phyloP scores from a whole-genome alignment of 2,797 vertebrate species.

The Hyperoplus immaculatus region DNA sequence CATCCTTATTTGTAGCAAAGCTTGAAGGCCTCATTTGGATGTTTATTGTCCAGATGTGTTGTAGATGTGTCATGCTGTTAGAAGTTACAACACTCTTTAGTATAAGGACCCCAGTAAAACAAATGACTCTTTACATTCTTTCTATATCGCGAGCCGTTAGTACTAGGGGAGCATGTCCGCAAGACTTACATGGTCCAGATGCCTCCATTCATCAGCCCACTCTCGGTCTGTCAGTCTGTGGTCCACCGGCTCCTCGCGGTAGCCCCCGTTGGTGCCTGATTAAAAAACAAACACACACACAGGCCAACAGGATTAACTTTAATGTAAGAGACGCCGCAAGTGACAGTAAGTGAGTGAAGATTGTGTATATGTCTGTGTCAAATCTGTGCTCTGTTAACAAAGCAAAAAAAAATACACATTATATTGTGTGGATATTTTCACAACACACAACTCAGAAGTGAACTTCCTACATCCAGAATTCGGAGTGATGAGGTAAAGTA shows the following conservation, averaged over 20 bases:
- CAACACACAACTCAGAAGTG: neutral
- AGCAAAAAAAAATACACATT: neutral
- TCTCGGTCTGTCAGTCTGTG: conserved; percentile 98
- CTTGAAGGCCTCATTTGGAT: neutral
- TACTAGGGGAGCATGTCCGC: conserved; percentile 39
- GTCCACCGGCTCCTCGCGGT: conserved; percentile 97
- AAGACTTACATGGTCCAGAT: conserved; percentile 96
- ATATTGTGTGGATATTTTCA: neutral
- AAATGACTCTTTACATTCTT: conserved; percentile 50
- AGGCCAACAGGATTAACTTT: conserved; percentile 61
- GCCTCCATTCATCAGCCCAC: conserved; percentile 99
- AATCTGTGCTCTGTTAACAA: neutral
- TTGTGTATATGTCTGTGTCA: neutral
- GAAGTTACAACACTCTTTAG: conserved; percentile 16
- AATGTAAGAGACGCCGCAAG: conserved; percentile 45
- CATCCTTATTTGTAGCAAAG: neutral
- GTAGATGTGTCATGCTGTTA: conserved; percentile 10
- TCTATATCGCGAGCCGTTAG: conserved; percentile 58
- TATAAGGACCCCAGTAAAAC: conserved; percentile 29
- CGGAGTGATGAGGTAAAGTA: conserved; percentile 1
- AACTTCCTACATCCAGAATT: neutral
- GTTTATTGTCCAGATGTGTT: conserved; percentile 2
- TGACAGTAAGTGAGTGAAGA: conserved; percentile 46
- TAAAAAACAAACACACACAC: conserved; percentile 73
- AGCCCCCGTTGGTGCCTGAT: conserved; percentile 93